Percentiles rank a stretch among this genome's conserved stretches.
phyloP scores from a whole-genome alignment of 2,888 invertebrate species.

The Metallyticus violacea region DNA sequence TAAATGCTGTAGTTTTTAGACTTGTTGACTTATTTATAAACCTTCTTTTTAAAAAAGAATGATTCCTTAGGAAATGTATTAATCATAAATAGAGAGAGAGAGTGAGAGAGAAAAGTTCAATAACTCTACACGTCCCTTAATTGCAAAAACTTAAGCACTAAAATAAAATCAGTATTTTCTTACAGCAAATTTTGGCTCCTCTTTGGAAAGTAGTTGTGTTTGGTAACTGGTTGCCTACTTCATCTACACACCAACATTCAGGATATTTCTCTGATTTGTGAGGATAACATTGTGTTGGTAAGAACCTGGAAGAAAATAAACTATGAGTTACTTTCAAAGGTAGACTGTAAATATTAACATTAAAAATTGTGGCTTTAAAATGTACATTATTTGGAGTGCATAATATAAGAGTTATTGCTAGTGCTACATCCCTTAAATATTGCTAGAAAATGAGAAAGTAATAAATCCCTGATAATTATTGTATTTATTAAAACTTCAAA shows the following conservation, averaged over 20 bases:
- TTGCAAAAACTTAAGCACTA: background rate
- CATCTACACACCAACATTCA: conserved; percentile 85
- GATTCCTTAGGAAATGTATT: too few species aligned
- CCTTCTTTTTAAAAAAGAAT: background rate
- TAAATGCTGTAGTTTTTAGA: too few species aligned
- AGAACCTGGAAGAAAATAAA: conserved; percentile 52
- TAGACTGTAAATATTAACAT: too few species aligned
- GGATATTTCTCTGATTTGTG: conserved; percentile 37
- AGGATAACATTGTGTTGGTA: conserved; percentile 71
- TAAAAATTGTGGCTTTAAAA: too few species aligned
- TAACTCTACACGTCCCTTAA: too few species aligned
- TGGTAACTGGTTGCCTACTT: conserved; percentile 69
- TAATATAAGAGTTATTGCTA: too few species aligned
- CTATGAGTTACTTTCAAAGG: background rate
- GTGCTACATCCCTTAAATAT: too few species aligned
- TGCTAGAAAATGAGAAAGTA: too few species aligned
- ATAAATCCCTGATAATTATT: too few species aligned
- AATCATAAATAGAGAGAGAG: background rate
- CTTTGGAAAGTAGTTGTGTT: conserved; percentile 58
- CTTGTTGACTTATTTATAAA: too few species aligned
- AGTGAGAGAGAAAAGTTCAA: background rate
- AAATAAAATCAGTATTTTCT: conserved; percentile 39
- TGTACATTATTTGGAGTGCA: too few species aligned
- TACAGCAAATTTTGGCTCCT: conserved; percentile 58
- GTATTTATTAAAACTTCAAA: too few species aligned